Evolutionary conservation across 2,797 vertebrate genomes (phyloP).

Genomic region (Clarias pachynema): DNA sequence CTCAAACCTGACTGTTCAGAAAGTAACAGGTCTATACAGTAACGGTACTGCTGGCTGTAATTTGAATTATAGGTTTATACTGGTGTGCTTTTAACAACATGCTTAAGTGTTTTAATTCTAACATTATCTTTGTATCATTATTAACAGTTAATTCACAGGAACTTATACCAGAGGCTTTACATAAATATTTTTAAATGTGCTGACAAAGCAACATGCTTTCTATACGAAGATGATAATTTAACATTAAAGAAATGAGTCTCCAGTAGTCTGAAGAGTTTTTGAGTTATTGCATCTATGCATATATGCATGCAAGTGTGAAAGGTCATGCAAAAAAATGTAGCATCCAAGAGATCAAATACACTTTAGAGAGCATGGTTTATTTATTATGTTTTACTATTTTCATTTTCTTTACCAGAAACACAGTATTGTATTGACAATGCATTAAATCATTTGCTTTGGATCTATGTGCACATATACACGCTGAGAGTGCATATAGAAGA

Average conservation of each 20-base stretch:
- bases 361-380: background rate
- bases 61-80: background rate
- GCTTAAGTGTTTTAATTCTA: background rate
- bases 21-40: background rate
- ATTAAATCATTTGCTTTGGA: background rate
- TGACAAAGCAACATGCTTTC: background rate
- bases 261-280: background rate
- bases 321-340: background rate
- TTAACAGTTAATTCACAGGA: background rate
- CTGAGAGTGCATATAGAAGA: background rate
- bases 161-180: background rate
- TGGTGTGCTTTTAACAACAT: background rate
- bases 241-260: background rate
- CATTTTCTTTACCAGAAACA: background rate
- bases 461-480: background rate
- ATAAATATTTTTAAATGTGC: background rate
- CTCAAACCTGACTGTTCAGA: background rate
- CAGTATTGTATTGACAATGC: background rate
- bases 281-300: background rate
- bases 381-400: background rate
- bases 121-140: background rate
- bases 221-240: background rate
- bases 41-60: background rate
- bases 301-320: background rate
- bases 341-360: background rate